Percentiles rank a stretch among this genome's conserved stretches.
Evolutionary conservation across 2,797 vertebrate species (phyloP).

Genomic region (Parambassis ranga): DNA sequence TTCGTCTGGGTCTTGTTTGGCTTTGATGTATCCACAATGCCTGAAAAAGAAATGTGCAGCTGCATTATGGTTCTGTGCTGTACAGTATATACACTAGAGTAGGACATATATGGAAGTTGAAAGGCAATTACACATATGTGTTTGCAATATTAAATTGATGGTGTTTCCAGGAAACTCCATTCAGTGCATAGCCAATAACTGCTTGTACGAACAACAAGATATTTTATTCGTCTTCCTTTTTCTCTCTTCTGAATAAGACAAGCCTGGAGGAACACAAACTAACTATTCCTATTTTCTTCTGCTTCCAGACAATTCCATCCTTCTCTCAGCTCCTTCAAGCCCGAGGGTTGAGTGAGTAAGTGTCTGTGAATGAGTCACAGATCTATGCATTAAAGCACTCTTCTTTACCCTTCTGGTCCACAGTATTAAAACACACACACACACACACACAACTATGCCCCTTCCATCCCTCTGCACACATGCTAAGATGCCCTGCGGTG

Average conservation of each 20-base stretch:
- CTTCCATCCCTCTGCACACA: not conserved
- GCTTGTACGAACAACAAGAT: conserved; percentile 10
- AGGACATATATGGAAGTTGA: not conserved
- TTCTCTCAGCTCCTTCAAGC: conserved; percentile 5
- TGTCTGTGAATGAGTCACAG: conserved; percentile 24
- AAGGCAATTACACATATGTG: not conserved
- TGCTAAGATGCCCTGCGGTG: conserved; percentile 14
- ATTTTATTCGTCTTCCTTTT: conserved; percentile 27
- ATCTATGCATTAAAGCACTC: conserved; percentile 14
- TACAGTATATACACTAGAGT: not conserved
- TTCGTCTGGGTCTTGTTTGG: conserved; percentile 87
- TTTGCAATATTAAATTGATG: conserved; percentile 14
- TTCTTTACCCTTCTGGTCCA: conserved; percentile 28
- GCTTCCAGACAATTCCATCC: conserved; percentile 19
- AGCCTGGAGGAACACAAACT: conserved; percentile 19
- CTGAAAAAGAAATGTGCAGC: conserved; percentile 62
- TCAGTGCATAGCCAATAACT: not conserved
- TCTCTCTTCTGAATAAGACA: conserved; percentile 4
- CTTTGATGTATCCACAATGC: conserved; percentile 87
- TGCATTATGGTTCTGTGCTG: conserved; percentile 9
- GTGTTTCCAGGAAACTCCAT: conserved; percentile 10
- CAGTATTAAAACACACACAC: conserved; percentile 6
- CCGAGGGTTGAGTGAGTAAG: conserved; percentile 11
- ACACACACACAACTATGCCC: not conserved
- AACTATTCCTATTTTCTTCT: conserved; percentile 15